A percentile compares a stretch with the other conserved stretches of the same genome.
Evolutionary conservation across 2,797 vertebrate species (phyloP).

Genomic region (Pseudochirops corinnae): DNA sequence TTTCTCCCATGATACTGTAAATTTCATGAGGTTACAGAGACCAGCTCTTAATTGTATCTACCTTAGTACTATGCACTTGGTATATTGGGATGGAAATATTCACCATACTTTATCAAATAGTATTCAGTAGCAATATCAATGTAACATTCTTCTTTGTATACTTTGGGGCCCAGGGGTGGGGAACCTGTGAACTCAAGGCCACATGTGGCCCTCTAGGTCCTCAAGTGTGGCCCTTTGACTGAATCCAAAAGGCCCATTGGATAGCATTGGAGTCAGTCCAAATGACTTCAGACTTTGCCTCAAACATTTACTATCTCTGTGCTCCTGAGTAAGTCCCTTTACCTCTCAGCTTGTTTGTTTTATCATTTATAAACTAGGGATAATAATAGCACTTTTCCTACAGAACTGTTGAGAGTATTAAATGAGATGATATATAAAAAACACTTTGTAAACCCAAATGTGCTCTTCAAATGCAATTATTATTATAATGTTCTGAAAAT

Average conservation of each 20-base stretch:
- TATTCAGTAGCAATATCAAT: neutral
- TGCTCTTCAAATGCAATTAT: neutral
- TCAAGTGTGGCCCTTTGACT: too few relatives aligned
- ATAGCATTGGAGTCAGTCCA: neutral
- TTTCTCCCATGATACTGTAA: neutral
- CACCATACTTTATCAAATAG: slow-evolving; percentile 35
- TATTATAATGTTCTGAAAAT: neutral
- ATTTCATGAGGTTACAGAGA: neutral
- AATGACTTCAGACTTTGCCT: neutral
- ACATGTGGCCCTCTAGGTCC: too few relatives aligned
- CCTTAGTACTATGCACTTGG: neutral
- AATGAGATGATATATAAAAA: neutral
- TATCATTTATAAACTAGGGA: neutral
- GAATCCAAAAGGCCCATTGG: too few relatives aligned
- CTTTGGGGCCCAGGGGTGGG: neutral
- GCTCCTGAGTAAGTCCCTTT: neutral
- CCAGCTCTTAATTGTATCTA: neutral
- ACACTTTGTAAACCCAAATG: neutral
- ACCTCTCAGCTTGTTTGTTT: neutral
- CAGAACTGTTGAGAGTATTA: neutral
- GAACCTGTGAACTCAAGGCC: too few relatives aligned
- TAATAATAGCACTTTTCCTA: neutral
- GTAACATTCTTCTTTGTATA: neutral
- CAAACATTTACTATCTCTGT: neutral
- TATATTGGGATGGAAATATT: neutral